A percentile compares a stretch with the other conserved stretches of the same genome.
phyloP scores from a whole-genome alignment of 1,140 invertebrate species.

The Antheraea pernyi region DNA sequence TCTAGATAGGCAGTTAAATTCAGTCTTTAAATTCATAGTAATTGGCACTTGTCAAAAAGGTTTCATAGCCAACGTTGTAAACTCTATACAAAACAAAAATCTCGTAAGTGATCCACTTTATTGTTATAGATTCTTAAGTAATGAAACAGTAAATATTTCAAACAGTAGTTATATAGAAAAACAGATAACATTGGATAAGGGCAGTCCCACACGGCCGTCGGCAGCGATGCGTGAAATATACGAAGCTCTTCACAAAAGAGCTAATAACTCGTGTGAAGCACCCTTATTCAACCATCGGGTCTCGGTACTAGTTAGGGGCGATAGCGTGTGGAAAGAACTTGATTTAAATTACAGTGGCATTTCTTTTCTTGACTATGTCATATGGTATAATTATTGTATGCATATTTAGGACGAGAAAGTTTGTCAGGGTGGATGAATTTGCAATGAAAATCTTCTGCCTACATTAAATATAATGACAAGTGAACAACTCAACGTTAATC shows the following conservation, averaged over 20 bases:
- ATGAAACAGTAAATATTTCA: not conserved
- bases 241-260: constrained; percentile 56
- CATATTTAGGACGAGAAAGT: no score
- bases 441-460: no score
- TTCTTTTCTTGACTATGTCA: no score
- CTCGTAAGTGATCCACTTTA: not conserved
- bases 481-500: no score
- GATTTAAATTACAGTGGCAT: not conserved
- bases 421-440: no score
- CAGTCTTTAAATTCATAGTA: not conserved
- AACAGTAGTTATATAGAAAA: not conserved
- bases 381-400: no score
- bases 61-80: not conserved
- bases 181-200: constrained; percentile 22
- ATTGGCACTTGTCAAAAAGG: not conserved
- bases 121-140: not conserved
- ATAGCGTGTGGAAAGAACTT: constrained; percentile 18
- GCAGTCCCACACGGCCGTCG: constrained; percentile 30
- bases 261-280: constrained; percentile 73
- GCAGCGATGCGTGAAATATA: constrained; percentile 60
- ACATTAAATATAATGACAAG: no score
- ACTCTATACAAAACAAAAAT: not conserved
- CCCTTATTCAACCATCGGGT: constrained; percentile 51
- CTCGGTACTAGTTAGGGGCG: constrained; percentile 22
- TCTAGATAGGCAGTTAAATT: no score